Evolutionary conservation across 1,140 invertebrate genomes (phyloP).

Genomic region (Diachasmimorpha longicaudata): DNA sequence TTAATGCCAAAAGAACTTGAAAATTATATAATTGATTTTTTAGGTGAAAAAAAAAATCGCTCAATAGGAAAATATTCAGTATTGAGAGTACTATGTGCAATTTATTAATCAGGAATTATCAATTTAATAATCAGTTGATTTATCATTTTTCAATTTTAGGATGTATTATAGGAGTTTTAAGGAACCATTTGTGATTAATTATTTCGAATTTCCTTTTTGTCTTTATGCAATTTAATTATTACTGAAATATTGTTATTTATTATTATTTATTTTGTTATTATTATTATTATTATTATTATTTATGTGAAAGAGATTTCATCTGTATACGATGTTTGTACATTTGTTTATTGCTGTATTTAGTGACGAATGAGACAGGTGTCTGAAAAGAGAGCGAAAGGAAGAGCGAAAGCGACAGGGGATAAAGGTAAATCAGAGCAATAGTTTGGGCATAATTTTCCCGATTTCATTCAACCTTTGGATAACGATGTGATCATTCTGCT

Average conservation of each 20-base stretch:
- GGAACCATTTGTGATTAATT: background rate
- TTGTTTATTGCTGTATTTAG: background rate
- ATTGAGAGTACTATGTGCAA: background rate
- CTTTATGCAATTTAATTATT: background rate
- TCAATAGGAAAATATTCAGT: background rate
- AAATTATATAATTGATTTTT: background rate
- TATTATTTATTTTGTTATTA: background rate
- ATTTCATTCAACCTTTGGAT: no score
- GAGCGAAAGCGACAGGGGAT: no score
- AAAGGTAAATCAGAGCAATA: background rate
- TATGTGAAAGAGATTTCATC: background rate
- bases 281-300: background rate
- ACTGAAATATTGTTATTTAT: background rate
- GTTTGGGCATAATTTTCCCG: background rate
- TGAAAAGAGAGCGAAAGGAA: background rate
- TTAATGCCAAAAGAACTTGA: conserved; percentile 7
- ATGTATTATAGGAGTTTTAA: background rate
- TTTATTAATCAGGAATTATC: background rate
- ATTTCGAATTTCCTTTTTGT: background rate
- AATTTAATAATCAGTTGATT: background rate
- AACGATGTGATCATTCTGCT: no score
- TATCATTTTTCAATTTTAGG: background rate
- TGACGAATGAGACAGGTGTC: background rate
- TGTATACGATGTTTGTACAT: conserved; percentile 2
- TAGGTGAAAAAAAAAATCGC: conserved; percentile 9